A percentile compares a stretch with the other conserved stretches of the same genome.
These are phyloP conservation scores for Ploceus nigricollis DNA, from an alignment of 2,113 vertebrate species.

Conservation along the genomic window DNA sequence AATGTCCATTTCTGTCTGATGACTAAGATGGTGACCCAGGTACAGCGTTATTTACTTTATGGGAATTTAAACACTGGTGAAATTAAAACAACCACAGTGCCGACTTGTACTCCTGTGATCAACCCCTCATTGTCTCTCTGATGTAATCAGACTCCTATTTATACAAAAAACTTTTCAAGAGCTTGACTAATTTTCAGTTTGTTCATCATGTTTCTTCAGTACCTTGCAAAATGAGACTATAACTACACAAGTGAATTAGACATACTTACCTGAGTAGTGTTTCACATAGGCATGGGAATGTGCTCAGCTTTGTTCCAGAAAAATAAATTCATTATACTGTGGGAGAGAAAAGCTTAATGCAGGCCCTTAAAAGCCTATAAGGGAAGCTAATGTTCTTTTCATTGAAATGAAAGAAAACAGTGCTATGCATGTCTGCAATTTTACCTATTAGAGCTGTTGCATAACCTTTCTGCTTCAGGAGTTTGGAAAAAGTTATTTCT, in stretches of 20 bases:
- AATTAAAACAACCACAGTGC: not conserved
- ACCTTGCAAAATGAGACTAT: not conserved
- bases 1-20: not conserved
- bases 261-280: not conserved
- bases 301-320: not conserved
- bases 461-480: slow-evolving; percentile 80
- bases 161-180: not conserved
- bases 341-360: not conserved
- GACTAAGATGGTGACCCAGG: not conserved
- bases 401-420: not conserved
- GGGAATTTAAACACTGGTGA: not conserved
- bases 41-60: not conserved
- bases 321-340: not conserved
- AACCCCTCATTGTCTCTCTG: not conserved
- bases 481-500: slow-evolving; percentile 83
- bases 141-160: not conserved
- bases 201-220: not conserved
- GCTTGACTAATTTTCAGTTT: not conserved
- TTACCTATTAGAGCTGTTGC: slow-evolving; percentile 78
- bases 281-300: not conserved
- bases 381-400: not conserved
- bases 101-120: not conserved
- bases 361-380: not conserved
- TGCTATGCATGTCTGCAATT: not conserved
- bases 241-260: not conserved